These are phyloP conservation scores for Manis pentadactyla DNA, from an alignment of 2,797 vertebrate genomes.

Conservation along the genomic window DNA sequence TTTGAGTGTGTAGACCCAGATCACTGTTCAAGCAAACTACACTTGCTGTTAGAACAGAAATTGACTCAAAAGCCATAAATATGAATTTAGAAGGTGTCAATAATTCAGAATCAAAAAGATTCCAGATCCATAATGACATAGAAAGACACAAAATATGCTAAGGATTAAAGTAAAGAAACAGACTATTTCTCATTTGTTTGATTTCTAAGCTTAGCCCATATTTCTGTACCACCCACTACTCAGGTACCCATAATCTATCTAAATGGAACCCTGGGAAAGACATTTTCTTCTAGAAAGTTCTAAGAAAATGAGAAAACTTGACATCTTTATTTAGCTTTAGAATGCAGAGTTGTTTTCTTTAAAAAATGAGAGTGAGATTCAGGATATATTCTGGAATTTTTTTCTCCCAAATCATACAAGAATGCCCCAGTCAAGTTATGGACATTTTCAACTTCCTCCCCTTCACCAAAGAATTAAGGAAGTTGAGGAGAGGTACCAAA, in stretches of 20 bases:
- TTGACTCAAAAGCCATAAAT: background rate
- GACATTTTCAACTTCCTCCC: background rate
- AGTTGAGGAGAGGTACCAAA: background rate
- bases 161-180: background rate
- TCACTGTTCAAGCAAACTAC: background rate
- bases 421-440: background rate
- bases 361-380: background rate
- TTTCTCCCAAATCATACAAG: background rate
- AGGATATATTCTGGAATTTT: slow-evolving; percentile 34
- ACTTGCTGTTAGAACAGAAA: background rate
- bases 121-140: background rate
- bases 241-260: background rate
- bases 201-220: background rate
- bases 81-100: background rate
- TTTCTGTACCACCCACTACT: background rate
- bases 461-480: slow-evolving; percentile 21
- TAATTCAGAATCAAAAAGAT: slow-evolving; percentile 19
- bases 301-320: background rate
- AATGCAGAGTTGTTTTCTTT: slow-evolving; percentile 35
- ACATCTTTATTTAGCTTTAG: background rate
- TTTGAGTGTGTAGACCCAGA: background rate
- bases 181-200: background rate
- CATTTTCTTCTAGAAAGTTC: slow-evolving; percentile 9
- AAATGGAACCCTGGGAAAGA: background rate
- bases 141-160: slow-evolving; percentile 1